Conservation (phyloP, 2,888 invertebrate species). For the Myathropa florea region DNA sequence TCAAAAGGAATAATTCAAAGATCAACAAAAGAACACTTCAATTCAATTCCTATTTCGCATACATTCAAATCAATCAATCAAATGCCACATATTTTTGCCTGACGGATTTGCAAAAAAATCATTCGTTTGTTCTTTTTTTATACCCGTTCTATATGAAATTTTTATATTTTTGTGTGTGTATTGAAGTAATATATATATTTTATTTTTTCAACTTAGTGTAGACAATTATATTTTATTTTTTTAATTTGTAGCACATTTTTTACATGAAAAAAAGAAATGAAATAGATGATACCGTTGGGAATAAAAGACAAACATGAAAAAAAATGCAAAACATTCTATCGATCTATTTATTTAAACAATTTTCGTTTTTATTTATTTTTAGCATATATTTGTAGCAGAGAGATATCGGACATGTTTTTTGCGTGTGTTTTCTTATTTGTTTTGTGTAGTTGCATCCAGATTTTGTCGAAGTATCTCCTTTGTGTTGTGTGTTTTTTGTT, state of each 20-base stretch:
- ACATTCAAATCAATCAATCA: conserved; percentile 45
- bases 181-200: conserved; percentile 24
- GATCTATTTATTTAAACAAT: conserved; percentile 2
- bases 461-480: background rate
- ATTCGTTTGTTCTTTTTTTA: conserved; percentile 31
- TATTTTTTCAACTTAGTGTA: conserved; percentile 54
- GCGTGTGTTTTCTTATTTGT: conserved; percentile 1
- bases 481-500: conserved; percentile 37
- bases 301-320: conserved; percentile 33
- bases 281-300: background rate
- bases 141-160: conserved; percentile 49
- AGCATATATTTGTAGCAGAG: conserved; percentile 34
- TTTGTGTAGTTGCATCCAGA: conserved; percentile 52
- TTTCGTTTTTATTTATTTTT: conserved; percentile 6
- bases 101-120: background rate
- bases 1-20: conserved; percentile 25
- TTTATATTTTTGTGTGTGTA: conserved; percentile 71
- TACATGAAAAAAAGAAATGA: background rate
- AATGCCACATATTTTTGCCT: conserved; percentile 25
- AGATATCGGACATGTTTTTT: background rate
- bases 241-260: conserved; percentile 40
- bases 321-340: background rate
- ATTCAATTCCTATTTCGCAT: conserved; percentile 39
- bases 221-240: conserved; percentile 47
- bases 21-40: conserved; percentile 39